Conservation (phyloP, 2,113 vertebrate genomes). For the Synchiropus splendidus region DNA sequence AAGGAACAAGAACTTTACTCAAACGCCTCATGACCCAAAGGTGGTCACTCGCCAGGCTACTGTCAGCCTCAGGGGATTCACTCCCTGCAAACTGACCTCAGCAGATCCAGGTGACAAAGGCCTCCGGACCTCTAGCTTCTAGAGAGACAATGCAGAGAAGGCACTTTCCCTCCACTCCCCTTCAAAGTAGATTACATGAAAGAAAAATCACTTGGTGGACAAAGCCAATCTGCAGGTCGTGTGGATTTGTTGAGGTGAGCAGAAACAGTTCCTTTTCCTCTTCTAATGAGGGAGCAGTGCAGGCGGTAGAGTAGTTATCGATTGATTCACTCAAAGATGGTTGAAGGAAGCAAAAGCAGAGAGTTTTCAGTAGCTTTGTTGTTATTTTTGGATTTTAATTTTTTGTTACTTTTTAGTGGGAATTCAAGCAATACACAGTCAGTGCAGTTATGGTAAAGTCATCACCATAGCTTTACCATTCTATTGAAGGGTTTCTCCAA, state of each 20-base stretch:
- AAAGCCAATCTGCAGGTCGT: conserved; percentile 27
- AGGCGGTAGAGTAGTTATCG: conserved; percentile 5
- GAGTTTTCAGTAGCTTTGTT: conserved; percentile 21
- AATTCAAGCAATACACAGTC: too few species aligned
- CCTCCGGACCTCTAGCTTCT: conserved; percentile 33
- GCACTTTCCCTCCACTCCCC: conserved; percentile 38
- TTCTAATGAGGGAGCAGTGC: too few species aligned
- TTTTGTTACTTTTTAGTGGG: too few species aligned
- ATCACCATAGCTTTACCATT: too few species aligned
- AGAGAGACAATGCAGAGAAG: conserved; percentile 42
- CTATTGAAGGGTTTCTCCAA: too few species aligned
- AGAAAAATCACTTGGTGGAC: conserved; percentile 26
- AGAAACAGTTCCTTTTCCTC: conserved; percentile 12
- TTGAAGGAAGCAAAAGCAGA: neutral
- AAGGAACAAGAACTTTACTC: too few species aligned
- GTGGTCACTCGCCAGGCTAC: conserved; percentile 14
- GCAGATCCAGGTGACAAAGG: conserved; percentile 47
- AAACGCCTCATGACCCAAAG: too few species aligned
- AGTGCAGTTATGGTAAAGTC: too few species aligned
- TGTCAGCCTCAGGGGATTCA: conserved; percentile 25
- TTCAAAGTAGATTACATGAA: conserved; percentile 45
- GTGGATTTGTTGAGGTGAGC: conserved; percentile 20
- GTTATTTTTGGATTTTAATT: too few species aligned
- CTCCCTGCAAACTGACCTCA: conserved; percentile 40
- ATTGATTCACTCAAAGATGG: conserved; percentile 15